phyloP scores from a whole-genome alignment of 2,888 invertebrate species.

The Perizoma affinitatum region DNA sequence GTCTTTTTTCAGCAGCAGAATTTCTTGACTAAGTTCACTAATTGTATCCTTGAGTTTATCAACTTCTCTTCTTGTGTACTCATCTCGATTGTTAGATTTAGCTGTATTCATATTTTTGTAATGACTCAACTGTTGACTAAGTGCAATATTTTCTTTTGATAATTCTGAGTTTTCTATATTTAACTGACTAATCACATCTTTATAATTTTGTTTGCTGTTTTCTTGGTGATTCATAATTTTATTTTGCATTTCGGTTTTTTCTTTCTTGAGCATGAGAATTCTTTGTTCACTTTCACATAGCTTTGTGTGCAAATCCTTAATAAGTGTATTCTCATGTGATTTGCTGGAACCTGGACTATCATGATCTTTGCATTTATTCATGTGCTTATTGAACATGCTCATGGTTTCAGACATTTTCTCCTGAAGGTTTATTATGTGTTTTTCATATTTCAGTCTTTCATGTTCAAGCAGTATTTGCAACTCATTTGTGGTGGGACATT shows the following conservation, averaged over 20 bases:
- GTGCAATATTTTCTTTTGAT: slow-evolving; percentile 72
- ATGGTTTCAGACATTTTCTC: slow-evolving; percentile 70
- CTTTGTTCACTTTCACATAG: slow-evolving; percentile 79
- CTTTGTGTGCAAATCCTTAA: slow-evolving; percentile 71
- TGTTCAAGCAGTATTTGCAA: slow-evolving; percentile 65
- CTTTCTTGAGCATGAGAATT: slow-evolving; percentile 74
- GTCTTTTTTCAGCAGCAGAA: slow-evolving; percentile 65
- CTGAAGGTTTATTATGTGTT: slow-evolving; percentile 62
- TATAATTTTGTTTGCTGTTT: slow-evolving; percentile 64
- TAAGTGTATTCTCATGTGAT: slow-evolving; percentile 55
- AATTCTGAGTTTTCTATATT: slow-evolving; percentile 75
- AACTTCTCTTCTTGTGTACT: slow-evolving; percentile 55
- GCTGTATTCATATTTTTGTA: slow-evolving; percentile 58
- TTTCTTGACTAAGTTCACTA: slow-evolving; percentile 61
- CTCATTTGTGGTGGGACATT: slow-evolving; percentile 68
- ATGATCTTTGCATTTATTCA: slow-evolving; percentile 54
- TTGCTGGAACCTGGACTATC: slow-evolving; percentile 42
- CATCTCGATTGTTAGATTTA: slow-evolving; percentile 53
- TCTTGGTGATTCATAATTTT: slow-evolving; percentile 52
- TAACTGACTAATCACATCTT: slow-evolving; percentile 72
- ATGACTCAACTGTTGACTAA: slow-evolving; percentile 70
- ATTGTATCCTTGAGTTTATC: slow-evolving; percentile 64
- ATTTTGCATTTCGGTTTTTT: slow-evolving; percentile 71
- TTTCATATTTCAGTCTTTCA: slow-evolving; percentile 76
- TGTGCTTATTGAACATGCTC: slow-evolving; percentile 64